Evolutionary conservation across 2,113 vertebrate genomes (phyloP).

Genomic region (Oncorhynchus tshawytscha): DNA sequence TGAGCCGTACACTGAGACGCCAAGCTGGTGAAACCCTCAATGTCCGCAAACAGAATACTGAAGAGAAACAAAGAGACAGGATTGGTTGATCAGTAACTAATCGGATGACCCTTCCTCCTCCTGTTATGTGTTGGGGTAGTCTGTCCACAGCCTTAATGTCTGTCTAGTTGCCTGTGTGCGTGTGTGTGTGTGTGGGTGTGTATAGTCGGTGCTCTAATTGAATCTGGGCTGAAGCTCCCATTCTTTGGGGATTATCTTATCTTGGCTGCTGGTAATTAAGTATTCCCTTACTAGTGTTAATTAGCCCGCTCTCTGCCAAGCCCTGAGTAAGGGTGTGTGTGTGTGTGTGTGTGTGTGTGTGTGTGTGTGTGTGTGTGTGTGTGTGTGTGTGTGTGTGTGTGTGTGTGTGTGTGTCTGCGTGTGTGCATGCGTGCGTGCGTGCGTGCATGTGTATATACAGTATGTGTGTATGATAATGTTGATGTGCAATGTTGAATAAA

Average conservation of each 20-base stretch:
- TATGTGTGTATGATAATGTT: background rate
- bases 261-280: conserved; percentile 72
- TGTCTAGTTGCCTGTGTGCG: conserved; percentile 1
- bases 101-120: background rate
- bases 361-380: too few species aligned
- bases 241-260: conserved; percentile 69
- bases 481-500: background rate
- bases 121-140: too few species aligned
- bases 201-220: conserved; percentile 64
- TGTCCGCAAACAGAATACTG: conserved; percentile 96
- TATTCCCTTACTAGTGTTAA: conserved; percentile 74
- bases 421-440: background rate
- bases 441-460: background rate
- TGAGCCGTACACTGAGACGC: conserved; percentile 95
- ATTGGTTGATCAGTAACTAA: background rate
- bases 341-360: too few species aligned
- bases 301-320: conserved; percentile 68
- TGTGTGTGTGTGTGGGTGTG: background rate
- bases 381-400: too few species aligned
- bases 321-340: conserved; percentile 11
- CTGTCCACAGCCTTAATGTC: too few species aligned
- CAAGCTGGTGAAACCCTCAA: conserved; percentile 94
- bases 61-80: conserved; percentile 12
- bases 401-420: background rate
- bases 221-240: conserved; percentile 64